These are phyloP conservation scores for Hydrolagus colliei DNA, from an alignment of 2,797 vertebrate species.

Conservation along the genomic window DNA sequence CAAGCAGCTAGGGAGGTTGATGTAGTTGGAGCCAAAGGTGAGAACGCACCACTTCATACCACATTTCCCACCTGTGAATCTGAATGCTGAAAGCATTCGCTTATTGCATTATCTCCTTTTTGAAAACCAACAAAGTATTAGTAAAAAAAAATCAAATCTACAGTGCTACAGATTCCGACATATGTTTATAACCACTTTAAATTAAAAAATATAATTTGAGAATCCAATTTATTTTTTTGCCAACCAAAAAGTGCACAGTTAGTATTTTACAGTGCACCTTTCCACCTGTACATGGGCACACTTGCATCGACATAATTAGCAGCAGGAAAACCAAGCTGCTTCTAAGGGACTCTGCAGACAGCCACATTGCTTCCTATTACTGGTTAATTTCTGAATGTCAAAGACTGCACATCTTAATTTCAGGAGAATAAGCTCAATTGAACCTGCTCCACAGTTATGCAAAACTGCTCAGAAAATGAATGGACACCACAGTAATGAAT, in stretches of 20 bases:
- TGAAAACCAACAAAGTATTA: neutral
- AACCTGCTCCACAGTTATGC: conserved; percentile 71
- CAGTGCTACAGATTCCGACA: neutral
- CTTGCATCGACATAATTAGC: conserved; percentile 94
- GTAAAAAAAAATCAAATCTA: neutral
- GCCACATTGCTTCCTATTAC: conserved; percentile 85
- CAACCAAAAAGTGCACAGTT: neutral
- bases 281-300: conserved; percentile 44
- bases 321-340: conserved; percentile 71
- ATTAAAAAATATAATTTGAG: neutral
- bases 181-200: neutral
- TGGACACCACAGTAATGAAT: conserved; percentile 93
- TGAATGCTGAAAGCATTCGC: neutral
- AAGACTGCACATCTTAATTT: conserved; percentile 91
- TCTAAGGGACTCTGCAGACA: conserved; percentile 84
- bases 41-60: neutral
- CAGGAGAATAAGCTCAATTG: conserved; percentile 74
- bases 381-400: conserved; percentile 92
- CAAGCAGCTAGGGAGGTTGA: neutral
- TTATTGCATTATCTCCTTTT: neutral
- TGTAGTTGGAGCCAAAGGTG: neutral
- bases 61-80: neutral
- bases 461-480: conserved; percentile 71
- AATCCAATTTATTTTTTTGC: neutral
- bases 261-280: neutral